Percentiles rank a stretch among this genome's conserved stretches.
phyloP scores from a whole-genome alignment of 1,140 invertebrate species.

The Anadara kagoshimensis region DNA sequence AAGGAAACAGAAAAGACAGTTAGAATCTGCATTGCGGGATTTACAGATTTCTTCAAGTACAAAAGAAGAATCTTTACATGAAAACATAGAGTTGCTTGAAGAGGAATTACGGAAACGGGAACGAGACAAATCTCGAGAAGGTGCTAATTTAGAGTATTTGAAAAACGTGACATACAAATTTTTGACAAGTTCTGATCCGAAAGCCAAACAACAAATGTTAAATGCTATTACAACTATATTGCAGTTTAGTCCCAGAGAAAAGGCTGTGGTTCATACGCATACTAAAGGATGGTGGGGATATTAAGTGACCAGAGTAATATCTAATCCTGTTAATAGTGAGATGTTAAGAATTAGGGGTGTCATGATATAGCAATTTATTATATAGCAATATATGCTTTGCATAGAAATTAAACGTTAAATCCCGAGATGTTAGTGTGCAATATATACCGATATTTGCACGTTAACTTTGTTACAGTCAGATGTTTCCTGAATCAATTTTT shows the following conservation, averaged over 20 bases:
- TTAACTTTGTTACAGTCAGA: no score
- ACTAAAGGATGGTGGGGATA: conserved; percentile 57
- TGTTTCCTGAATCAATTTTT: no score
- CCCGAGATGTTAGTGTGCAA: no score
- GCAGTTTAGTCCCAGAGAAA: conserved; percentile 84
- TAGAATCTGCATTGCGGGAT: conserved; percentile 82
- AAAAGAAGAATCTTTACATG: conserved; percentile 77
- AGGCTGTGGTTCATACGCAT: conserved; percentile 70
- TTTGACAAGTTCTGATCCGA: conserved; percentile 81
- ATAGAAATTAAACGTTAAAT: no score
- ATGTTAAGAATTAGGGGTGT: background rate
- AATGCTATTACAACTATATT: conserved; percentile 91
- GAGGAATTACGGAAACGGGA: conserved; percentile 80
- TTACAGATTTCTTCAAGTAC: conserved; percentile 78
- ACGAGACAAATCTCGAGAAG: conserved; percentile 85
- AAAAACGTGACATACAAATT: conserved; percentile 93
- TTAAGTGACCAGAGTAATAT: background rate
- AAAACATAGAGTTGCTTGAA: conserved; percentile 77
- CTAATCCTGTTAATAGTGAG: background rate
- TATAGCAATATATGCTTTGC: no score
- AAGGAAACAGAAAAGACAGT: conserved; percentile 82
- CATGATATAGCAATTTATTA: no score
- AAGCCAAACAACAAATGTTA: conserved; percentile 86
- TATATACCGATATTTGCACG: no score
- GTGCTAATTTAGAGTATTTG: conserved; percentile 90